Evolutionary conservation across 2,113 vertebrate species (phyloP), one percentile per base, ranked within the genome.

Genomic region (Carassius carassius): DNA sequence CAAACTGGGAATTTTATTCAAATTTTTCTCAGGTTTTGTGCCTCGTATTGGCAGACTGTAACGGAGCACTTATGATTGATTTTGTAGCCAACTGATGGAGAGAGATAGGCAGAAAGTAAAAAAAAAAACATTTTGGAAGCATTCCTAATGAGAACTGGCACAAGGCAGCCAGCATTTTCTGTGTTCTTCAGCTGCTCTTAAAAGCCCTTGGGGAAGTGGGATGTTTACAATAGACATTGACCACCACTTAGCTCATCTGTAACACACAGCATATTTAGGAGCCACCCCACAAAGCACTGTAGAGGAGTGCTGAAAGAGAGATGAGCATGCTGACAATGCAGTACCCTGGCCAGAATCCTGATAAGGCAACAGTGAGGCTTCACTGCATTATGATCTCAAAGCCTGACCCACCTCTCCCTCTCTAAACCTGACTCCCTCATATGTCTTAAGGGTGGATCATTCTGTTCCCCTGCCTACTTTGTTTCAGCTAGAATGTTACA

Each of bases 321-420:
- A 37, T 1, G 85, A 78, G 54, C 44, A 49, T 21, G 83, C 87
- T 88, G 85, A 88, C 83, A 44, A 73, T 32, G 62, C 83, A 80
- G 84, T 75, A 87, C 82, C 49, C 74, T 85, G 88, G 62, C 21
- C 83, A 83, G 85, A 87, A 86, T 87, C 80, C 75, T 81, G 67
- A 87, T 80, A 75, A 85, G 86, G 85, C 86, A 85, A 78, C 79
- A 85, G 6, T 74, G 76, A 83, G 73, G 63, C 85, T 85, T 62
- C 23, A 81, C 73, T 86, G 85, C 88, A 81, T 70, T 72, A 87
- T 56, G 84, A 81, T 72, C 69, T 74, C 29, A 80, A 70, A 65
- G 44, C n/a, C 63, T 78, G n/a, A 56, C 73, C 29, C 44, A 79
- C 51, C 85, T 65, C 60, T 49, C 44, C 21, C 44, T 47, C 47